Base-by-base conservation (phyloP, 2,113 vertebrate genomes). In the Girardinichthys multiradiatus region DNA sequence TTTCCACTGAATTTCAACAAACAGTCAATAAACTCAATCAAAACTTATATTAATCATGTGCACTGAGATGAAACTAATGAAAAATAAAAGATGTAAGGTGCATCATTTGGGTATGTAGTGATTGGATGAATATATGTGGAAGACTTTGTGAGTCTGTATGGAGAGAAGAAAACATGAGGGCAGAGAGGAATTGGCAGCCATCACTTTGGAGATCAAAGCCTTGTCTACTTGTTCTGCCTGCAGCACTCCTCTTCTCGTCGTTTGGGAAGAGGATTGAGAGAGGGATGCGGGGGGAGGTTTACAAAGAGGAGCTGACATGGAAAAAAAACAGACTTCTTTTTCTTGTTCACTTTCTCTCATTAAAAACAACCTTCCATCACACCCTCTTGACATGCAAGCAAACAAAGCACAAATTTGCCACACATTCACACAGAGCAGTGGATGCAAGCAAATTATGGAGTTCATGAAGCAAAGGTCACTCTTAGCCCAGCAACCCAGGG, bases 161-260 rank as follows among this genome's bases (percentile, higher is more conserved):
- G 48, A 54, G 17, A 54, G 81, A 59, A 60, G 78, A 19, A 28
- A 42, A 29, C 19, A 4, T 51, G 29, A 9, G 37, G 37, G 51
- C 33, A 59, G 75, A 59, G 80, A 68, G 57, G 65, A 64, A 76
- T 82, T 84, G 77, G 82, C 81, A 88, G 76, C 86, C 84, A 86
- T 87, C 90, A 86, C 80, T 72, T 68, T 51, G 26, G 58, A 89
- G 83, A 92, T 93, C 90, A 93, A 92, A 92, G 85, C 64, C 75
- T 76, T 78, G 76, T 84, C 84, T 80, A 66, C 82, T 69, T 68
- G 65, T 75, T 86, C 68, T 66, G 90, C 88, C 89, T 82, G 80
- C 73, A 88, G 90, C 86, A 57, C 33, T 37, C 11, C 21, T 54
- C 78, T 85, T 59, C 71, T 84, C 76, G 64, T 82, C 68, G 80